phyloP scores from a whole-genome alignment of 2,797 vertebrate genomes.

The Eulemur rubriventer region DNA sequence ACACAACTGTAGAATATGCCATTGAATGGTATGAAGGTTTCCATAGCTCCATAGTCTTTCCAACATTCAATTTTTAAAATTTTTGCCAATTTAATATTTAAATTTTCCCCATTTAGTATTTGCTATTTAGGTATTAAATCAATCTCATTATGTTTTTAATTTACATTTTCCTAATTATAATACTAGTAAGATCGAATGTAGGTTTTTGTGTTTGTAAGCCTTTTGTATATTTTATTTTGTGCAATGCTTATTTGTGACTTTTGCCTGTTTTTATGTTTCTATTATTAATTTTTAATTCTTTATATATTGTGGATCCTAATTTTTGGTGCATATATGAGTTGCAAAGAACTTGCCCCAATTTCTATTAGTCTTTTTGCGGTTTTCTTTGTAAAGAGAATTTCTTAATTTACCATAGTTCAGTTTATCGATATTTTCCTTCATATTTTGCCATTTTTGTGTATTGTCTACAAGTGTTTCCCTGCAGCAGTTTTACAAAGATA shows the following conservation, averaged over 20 bases:
- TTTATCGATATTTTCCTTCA: background rate
- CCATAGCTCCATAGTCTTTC: background rate
- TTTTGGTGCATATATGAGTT: background rate
- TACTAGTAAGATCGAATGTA: background rate
- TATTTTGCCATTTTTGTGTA: background rate
- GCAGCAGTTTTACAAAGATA: background rate
- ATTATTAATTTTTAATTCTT: background rate
- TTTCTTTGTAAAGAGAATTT: background rate
- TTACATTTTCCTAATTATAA: background rate
- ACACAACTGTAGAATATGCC: background rate
- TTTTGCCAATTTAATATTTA: background rate
- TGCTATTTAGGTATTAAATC: background rate
- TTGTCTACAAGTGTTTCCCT: background rate
- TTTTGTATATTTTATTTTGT: background rate
- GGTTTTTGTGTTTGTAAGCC: background rate
- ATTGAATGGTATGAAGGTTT: background rate
- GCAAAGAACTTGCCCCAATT: background rate
- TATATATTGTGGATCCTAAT: background rate
- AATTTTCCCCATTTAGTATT: background rate
- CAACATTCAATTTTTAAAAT: background rate
- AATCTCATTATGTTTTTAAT: background rate
- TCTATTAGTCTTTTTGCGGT: background rate
- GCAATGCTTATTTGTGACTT: background rate
- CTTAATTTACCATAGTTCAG: background rate
- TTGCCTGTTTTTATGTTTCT: background rate